Base-by-base conservation (phyloP, 2,113 vertebrate species). In the Hassar affinis region DNA sequence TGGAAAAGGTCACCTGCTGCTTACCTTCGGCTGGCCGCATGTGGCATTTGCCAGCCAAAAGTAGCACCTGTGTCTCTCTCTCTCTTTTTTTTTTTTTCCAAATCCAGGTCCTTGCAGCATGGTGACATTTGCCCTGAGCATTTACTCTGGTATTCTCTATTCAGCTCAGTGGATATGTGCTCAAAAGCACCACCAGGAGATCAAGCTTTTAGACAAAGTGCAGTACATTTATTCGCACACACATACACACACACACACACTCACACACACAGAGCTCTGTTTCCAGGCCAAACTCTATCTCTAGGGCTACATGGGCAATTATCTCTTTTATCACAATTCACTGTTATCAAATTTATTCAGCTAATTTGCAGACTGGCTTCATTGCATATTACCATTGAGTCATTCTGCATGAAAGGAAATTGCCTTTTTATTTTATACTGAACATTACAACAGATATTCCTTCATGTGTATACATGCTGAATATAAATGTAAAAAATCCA, bases 1-100 rank as follows among this genome's bases (percentile, higher is more conserved):
- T 81, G 72, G 81, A 71, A 85, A 88, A 84, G 84, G 84, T 88
- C 78, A 56, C 78, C 78, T 74, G 61, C 84, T 81, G 61, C 61
- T 69, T 35, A 27, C 45, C 72, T 85, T 85, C 78, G 78, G 81
- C 20, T 68, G 81, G 81, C 81, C 74, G 79, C 78, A 78, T 81
- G 80, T 81, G 81, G 81, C 72, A 84, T 84, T 88, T 84, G 27
- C 64, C 71, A 78, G 83, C 54, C 83, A 77, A 88, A 81, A 86
- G 84, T 81, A 88, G 83, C 80, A 83, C 80, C 81, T 82, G 74
- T 56, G 52, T 76, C 33, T 51, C 33, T 71, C 27, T 8, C 45
- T 45, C 12, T 51, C 12, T 51, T 76, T 82, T 56, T 56, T 54
- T 62, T n/a, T n/a, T 17, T 10, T 22, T 22, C 8, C 45, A 84